Evolutionary conservation across 2,113 vertebrate species (phyloP), one percentile per base, ranked within the genome.

Genomic region (Cygnus atratus): DNA sequence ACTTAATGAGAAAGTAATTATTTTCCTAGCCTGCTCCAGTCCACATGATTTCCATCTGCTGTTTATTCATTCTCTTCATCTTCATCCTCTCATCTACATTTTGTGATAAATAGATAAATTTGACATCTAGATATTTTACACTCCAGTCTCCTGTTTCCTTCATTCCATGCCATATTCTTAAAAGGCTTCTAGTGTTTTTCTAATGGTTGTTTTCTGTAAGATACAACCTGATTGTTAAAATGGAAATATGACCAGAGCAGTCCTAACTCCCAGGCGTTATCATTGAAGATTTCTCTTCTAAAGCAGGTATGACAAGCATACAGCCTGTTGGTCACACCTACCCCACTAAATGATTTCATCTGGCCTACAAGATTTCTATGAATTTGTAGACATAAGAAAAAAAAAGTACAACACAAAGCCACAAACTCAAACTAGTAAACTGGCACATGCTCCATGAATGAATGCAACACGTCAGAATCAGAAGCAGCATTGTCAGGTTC

Each of bases 1-100:
- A 77, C 28, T 80, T 68, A 91, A 77, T 63, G 75, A 88, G 68
- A 80, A 92, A 86, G 41, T 88, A 50, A 84, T 90, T 75, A 65
- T 72, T 96, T 86, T 90, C 57, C 92, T 93, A 37, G 59, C 44
- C 76, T 93, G 61, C 50, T 71, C 35, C 46, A 73, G 63, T 66
- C 67, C 90, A 59, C 67, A 50, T 66, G 82, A 86, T 74, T 93
- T 93, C 92, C 75, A 93, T 90, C 85, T 93, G 79, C 88, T 94
- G 79, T 92, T 95, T 88, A 88, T 80, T 83, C 17, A 6, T 77
- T 83, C 67, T 89, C 55, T 83, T 94, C 78, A 93, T 75, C 87
- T 93, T 90, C 79, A 94, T 94, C 26, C 26, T 79, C 78, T 83
- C 25, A 94, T 72, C 71, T 68, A 88, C 63, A 73, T 86, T 92